Evolutionary conservation across 2,113 vertebrate genomes (phyloP).

Genomic region (Cheilinus undulatus): DNA sequence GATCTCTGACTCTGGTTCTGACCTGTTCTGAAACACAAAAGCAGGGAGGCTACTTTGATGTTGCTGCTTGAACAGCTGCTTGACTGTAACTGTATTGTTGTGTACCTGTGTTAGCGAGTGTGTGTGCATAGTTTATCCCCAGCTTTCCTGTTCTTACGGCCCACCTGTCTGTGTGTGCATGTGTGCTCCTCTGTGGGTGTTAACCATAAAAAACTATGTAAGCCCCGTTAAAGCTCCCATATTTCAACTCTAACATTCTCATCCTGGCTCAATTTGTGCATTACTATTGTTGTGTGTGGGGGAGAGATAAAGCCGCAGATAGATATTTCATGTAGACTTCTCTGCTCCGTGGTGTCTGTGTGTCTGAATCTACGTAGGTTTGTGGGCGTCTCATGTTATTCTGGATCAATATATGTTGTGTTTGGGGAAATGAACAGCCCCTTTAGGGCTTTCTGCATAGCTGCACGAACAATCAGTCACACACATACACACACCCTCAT

Average conservation of each 20-base stretch:
- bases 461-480: constrained; percentile 17
- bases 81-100: not conserved
- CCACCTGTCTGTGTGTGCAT: constrained; percentile 42
- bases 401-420: constrained; percentile 59
- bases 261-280: constrained; percentile 56
- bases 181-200: constrained; percentile 59
- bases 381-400: constrained; percentile 51
- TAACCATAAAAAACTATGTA: constrained; percentile 69
- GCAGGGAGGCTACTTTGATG: constrained; percentile 37
- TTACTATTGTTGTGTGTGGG: constrained; percentile 54
- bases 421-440: constrained; percentile 65
- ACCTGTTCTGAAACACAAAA: constrained; percentile 24
- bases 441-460: constrained; percentile 48
- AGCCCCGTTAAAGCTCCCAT: constrained; percentile 64
- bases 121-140: constrained; percentile 33
- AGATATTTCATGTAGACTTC: constrained; percentile 36
- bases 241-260: constrained; percentile 64
- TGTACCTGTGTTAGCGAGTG: not conserved
- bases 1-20: constrained; percentile 19
- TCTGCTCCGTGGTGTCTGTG: constrained; percentile 3
- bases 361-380: constrained; percentile 28
- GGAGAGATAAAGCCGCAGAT: constrained; percentile 51
- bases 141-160: constrained; percentile 46
- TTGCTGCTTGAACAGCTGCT: constrained; percentile 35
- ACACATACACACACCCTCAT: not conserved